Conservation (phyloP, 2,797 vertebrate genomes). For the Gymnocypris eckloni region DNA sequence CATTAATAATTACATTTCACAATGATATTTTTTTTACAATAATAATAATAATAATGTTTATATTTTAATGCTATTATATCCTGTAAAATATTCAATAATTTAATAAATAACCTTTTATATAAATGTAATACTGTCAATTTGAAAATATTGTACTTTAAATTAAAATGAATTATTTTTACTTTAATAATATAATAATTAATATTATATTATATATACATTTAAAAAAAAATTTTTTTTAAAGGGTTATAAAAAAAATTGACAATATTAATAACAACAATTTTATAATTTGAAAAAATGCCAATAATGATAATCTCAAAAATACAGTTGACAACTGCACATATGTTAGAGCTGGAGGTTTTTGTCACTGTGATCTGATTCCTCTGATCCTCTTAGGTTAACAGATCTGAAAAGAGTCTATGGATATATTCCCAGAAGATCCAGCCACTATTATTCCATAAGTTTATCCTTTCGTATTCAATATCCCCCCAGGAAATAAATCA, state of each 20-base stretch:
- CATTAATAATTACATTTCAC: too few relatives aligned
- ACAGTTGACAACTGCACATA: not conserved
- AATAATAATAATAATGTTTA: too few relatives aligned
- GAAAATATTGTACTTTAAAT: not conserved
- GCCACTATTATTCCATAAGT: not conserved
- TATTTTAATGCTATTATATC: too few relatives aligned
- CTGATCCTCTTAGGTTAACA: not conserved
- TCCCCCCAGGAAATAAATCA: not conserved
- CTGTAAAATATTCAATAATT: too few relatives aligned
- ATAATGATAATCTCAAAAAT: not conserved
- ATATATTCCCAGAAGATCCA: not conserved
- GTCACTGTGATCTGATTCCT: not conserved
- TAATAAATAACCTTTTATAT: not conserved
- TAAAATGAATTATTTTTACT: too few relatives aligned
- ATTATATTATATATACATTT: too few relatives aligned
- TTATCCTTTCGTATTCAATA: conserved; percentile 14
- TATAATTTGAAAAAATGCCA: too few relatives aligned
- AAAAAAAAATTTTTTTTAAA: too few relatives aligned
- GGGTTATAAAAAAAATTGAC: not conserved
- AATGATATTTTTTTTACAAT: too few relatives aligned
- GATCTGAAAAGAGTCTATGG: not conserved
- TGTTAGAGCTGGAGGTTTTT: not conserved
- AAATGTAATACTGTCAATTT: too few relatives aligned
- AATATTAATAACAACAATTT: not conserved
- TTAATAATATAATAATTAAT: too few relatives aligned